A percentile compares a stretch with the other conserved stretches of the same genome.
phyloP scores from a whole-genome alignment of 2,888 invertebrate species.

The Tenodera sinensis region DNA sequence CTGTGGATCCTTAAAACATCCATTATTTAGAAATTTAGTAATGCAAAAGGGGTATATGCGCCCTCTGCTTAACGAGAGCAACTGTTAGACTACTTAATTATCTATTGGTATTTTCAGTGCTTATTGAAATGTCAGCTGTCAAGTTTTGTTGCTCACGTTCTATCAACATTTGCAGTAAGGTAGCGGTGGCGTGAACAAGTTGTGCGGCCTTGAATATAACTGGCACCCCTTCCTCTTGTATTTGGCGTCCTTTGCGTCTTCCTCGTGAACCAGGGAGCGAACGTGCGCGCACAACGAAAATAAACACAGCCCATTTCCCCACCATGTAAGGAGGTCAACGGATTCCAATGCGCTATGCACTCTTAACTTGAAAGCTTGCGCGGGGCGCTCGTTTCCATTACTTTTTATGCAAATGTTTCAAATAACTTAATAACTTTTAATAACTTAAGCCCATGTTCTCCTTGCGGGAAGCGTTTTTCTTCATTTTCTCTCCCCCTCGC shows the following conservation, averaged over 20 bases:
- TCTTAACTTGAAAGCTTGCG: neutral
- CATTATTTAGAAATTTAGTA: no score
- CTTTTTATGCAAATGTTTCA: neutral
- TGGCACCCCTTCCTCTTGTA: neutral
- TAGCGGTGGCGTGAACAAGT: neutral
- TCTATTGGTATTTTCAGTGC: neutral
- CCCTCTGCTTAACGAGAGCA: no score
- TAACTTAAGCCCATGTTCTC: neutral
- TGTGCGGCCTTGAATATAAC: neutral
- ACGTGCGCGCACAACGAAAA: neutral
- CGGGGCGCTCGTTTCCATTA: neutral
- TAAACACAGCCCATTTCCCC: conserved; percentile 15
- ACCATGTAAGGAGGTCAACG: conserved; percentile 7
- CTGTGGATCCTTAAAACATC: no score
- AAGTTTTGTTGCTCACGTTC: neutral
- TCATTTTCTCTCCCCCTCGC: neutral
- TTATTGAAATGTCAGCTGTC: neutral
- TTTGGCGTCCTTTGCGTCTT: neutral
- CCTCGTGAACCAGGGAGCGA: neutral
- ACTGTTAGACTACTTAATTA: neutral
- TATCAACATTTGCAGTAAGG: neutral
- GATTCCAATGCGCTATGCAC: neutral
- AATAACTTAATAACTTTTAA: neutral
- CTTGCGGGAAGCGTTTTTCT: neutral
- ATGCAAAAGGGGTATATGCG: no score